Percentiles rank a stretch among this genome's conserved stretches.
These are phyloP conservation scores for Calyptommatus sinebrachiatus DNA, from an alignment of 2,113 vertebrate species.

Conservation along the genomic window DNA sequence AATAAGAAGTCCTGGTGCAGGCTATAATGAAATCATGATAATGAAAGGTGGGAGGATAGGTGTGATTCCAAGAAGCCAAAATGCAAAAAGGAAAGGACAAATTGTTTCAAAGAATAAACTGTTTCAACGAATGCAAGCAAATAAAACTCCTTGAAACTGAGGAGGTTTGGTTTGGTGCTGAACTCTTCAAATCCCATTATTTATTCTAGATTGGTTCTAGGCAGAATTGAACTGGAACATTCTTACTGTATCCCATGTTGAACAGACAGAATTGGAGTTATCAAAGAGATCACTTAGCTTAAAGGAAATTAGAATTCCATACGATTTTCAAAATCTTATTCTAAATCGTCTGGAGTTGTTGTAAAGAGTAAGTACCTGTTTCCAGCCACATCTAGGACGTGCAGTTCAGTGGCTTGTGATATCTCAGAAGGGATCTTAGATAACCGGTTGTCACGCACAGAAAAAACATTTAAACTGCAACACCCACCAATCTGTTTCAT, in stretches of 20 bases:
- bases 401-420: slow-evolving; percentile 90
- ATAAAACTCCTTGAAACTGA: too few relatives aligned
- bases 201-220: too few relatives aligned
- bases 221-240: too few relatives aligned
- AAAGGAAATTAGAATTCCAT: neutral
- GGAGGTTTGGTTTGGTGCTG: too few relatives aligned
- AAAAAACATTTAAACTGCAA: slow-evolving; percentile 91
- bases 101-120: too few relatives aligned
- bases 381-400: slow-evolving; percentile 93
- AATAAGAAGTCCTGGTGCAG: too few relatives aligned
- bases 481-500: slow-evolving; percentile 88
- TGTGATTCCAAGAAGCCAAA: too few relatives aligned
- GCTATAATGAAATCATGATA: too few relatives aligned
- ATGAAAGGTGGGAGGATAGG: too few relatives aligned
- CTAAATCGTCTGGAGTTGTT: neutral
- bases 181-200: too few relatives aligned
- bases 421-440: slow-evolving; percentile 88
- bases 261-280: neutral
- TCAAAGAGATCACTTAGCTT: neutral
- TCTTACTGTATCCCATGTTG: neutral
- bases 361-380: slow-evolving; percentile 79
- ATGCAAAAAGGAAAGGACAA: too few relatives aligned
- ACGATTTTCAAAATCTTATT: neutral
- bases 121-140: too few relatives aligned
- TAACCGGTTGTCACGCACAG: slow-evolving; percentile 90